phyloP scores from a whole-genome alignment of 2,888 invertebrate genomes.

The Liposcelis brunnea region DNA sequence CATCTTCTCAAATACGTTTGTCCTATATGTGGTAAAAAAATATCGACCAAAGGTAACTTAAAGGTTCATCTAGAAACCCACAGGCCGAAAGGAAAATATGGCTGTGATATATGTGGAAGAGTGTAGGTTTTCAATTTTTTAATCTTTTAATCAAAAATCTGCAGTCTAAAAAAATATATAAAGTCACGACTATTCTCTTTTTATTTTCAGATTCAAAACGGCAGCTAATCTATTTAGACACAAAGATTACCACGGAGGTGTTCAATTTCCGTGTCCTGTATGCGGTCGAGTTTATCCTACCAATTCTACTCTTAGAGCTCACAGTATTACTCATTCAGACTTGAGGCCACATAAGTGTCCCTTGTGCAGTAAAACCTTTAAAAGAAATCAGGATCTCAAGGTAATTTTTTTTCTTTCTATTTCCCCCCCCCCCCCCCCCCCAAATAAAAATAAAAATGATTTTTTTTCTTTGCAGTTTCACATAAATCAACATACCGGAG shows the following conservation, averaged over 20 bases:
- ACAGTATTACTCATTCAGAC: slow-evolving; percentile 51
- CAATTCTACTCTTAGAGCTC: slow-evolving; percentile 45
- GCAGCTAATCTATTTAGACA: slow-evolving; percentile 44
- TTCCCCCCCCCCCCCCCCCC: background rate
- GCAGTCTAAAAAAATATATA: slow-evolving; percentile 3
- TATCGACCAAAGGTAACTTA: slow-evolving; percentile 42
- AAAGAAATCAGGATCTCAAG: slow-evolving; percentile 56
- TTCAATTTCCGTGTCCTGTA: slow-evolving; percentile 42
- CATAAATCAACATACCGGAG: slow-evolving; percentile 58
- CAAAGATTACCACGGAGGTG: slow-evolving; percentile 40
- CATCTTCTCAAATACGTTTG: slow-evolving; percentile 25
- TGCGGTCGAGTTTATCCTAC: slow-evolving; percentile 53
- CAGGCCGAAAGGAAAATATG: slow-evolving; percentile 41
- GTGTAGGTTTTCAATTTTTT: slow-evolving; percentile 32
- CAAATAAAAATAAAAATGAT: slow-evolving; percentile 3
- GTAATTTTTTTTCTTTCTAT: slow-evolving; percentile 25
- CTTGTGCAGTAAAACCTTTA: slow-evolving; percentile 51
- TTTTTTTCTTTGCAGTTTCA: slow-evolving; percentile 38
- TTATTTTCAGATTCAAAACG: slow-evolving; percentile 41
- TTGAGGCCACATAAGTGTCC: slow-evolving; percentile 49
- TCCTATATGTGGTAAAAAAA: slow-evolving; percentile 40
- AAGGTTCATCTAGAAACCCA: slow-evolving; percentile 46
- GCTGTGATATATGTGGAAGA: slow-evolving; percentile 45
- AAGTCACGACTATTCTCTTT: slow-evolving; percentile 1
- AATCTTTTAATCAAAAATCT: slow-evolving; percentile 8